These are phyloP conservation scores for Pipa parva DNA, from an alignment of 2,113 vertebrate genomes.

Conservation along the genomic window DNA sequence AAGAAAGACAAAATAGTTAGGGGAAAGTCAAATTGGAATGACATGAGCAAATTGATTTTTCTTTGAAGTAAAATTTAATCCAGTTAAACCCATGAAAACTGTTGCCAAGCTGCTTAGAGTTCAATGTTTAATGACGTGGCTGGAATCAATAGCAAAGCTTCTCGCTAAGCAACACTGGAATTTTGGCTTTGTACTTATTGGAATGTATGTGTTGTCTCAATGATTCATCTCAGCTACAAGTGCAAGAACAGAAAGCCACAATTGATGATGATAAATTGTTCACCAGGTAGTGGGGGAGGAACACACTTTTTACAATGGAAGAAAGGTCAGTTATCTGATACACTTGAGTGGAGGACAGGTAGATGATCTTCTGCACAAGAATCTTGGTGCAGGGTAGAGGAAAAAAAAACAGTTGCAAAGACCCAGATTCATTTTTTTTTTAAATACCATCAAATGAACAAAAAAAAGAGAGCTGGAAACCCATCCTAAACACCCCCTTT, in stretches of 20 bases:
- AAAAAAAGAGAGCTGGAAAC: too few species aligned
- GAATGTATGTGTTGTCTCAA: background rate
- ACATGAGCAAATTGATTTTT: background rate
- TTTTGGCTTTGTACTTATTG: slow-evolving; percentile 1
- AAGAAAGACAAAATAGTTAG: slow-evolving; percentile 13
- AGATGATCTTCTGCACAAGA: too few species aligned
- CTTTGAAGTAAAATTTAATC: slow-evolving; percentile 14
- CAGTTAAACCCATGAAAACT: slow-evolving; percentile 17
- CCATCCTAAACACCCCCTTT: too few species aligned
- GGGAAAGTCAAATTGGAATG: background rate
- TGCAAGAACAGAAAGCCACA: background rate
- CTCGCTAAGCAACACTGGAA: background rate
- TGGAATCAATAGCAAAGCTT: slow-evolving; percentile 13
- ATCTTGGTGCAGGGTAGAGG: too few species aligned
- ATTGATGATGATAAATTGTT: background rate
- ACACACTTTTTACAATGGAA: too few species aligned
- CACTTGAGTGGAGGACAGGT: too few species aligned
- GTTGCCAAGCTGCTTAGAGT: background rate
- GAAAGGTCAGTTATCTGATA: too few species aligned
- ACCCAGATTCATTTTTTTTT: too few species aligned
- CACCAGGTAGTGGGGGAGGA: too few species aligned
- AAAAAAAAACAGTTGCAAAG: too few species aligned
- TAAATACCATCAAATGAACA: too few species aligned
- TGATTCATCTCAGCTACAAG: background rate
- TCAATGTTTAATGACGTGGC: slow-evolving; percentile 2